Evolutionary conservation across 2,113 vertebrate species (phyloP), one percentile per base, ranked within the genome.

Genomic region (Orientallactaga bullata): DNA sequence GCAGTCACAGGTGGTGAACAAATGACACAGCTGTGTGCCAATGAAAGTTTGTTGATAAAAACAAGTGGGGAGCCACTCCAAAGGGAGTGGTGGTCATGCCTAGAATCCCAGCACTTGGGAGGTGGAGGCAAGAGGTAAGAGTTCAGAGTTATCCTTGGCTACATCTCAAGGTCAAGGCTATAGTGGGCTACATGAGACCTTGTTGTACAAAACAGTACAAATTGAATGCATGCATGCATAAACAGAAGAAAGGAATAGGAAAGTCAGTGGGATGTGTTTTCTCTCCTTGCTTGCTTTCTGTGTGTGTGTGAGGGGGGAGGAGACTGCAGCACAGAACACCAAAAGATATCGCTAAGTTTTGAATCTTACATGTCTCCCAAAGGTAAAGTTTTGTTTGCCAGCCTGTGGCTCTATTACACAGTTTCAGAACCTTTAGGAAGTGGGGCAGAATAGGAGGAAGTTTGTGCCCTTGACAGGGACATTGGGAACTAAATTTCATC

Each of bases 41-140:
- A 39, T 81, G 88, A 96, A 88, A 80, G n/a, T 80, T 88, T 42
- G 71, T 69, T 80, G 32, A 71, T 24, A 86, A 82, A 94, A n/a
- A 16, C n/a, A 35, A 77, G 68, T 1, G 3, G 11, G 3, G 39
- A 51, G 73, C 18, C 24, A 30, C 10, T 68, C 28, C 13, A 12
- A 32, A 68, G 11, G 65, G 28, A 68, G 66, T 68, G 13, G 66
- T 32, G 30, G 28, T 9, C 28, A 68, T 28, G 26, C 30, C 66
- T 68, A 28, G 32, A 68, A 68, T 55, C 66, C 66, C 30, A 68
- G 66, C 28, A 32, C 66, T 68, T 68, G 28, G 26, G 66, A 68
- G 66, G 61, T 63, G 21, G 66, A 68, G 30, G 30, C 30, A 32
- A 28, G 66, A 68, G 66, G 66, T 28, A 30, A 3, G 30, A 32